Percentiles rank a stretch among this genome's conserved stretches.
Evolutionary conservation across 1,140 invertebrate genomes (phyloP).

Genomic region (Pinna nobilis): DNA sequence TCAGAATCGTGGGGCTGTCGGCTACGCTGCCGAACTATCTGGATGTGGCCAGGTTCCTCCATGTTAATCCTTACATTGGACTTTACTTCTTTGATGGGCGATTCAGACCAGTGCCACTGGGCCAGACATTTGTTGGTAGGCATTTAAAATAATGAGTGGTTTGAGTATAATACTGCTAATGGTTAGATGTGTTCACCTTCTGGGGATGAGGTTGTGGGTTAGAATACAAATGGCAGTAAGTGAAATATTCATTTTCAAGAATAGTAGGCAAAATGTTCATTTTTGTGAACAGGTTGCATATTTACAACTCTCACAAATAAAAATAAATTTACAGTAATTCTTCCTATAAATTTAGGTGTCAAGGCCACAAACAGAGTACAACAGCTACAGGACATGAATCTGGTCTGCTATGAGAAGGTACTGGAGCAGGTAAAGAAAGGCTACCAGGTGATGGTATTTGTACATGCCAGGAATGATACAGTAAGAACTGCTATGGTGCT

Average conservation of each 20-base stretch:
- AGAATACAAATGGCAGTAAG: no score
- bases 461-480: constrained; percentile 97
- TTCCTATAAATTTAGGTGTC: no score
- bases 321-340: no score
- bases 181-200: neutral
- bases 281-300: no score
- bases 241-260: no score
- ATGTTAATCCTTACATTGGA: constrained; percentile 94
- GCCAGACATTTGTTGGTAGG: constrained; percentile 79
- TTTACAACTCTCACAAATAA: no score
- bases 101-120: constrained; percentile 96
- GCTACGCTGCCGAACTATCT: constrained; percentile 98
- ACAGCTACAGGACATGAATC: constrained; percentile 91
- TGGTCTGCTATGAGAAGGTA: constrained; percentile 95
- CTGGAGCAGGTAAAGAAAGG: constrained; percentile 89
- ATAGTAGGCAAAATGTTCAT: no score
- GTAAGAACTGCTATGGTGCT: constrained; percentile 85
- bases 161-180: neutral
- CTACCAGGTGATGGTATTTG: constrained; percentile 98
- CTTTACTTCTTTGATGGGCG: constrained; percentile 98
- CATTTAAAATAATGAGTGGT: neutral
- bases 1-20: constrained; percentile 97
- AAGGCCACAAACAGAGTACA: constrained; percentile 86
- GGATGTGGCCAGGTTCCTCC: constrained; percentile 95
- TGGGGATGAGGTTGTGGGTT: no score